A percentile compares a stretch with the other conserved stretches of the same genome.
Evolutionary conservation across 2,113 vertebrate genomes (phyloP).

Genomic region (Uropsilus gracilis): DNA sequence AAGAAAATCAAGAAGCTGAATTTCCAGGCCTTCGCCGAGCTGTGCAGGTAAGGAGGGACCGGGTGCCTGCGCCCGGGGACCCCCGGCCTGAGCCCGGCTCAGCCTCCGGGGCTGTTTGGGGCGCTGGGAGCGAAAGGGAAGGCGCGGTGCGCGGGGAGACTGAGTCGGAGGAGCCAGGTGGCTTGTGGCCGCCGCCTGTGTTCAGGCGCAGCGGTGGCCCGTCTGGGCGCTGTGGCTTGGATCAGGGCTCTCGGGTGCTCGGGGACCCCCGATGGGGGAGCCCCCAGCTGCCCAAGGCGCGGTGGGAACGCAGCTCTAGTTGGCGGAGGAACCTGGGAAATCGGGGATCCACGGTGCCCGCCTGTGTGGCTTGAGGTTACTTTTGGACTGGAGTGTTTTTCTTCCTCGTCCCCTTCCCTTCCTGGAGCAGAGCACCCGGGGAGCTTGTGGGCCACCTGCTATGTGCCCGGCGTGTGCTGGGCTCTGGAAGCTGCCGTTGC

Average conservation of each 20-base stretch:
- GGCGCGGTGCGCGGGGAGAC: background rate
- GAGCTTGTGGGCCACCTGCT: background rate
- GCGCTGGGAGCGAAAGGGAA: slow-evolving; percentile 11
- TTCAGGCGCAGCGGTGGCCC: background rate
- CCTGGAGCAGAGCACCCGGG: background rate
- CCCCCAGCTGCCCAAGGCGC: background rate
- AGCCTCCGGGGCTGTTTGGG: background rate
- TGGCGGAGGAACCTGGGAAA: background rate
- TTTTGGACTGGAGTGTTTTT: slow-evolving; percentile 10
- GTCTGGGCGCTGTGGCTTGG: slow-evolving; percentile 1
- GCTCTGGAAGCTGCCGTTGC: slow-evolving; percentile 55
- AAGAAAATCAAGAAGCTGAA: slow-evolving; percentile 99
- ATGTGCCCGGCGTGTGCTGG: background rate
- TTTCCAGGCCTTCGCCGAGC: slow-evolving; percentile 96
- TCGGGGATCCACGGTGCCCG: background rate
- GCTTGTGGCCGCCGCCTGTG: background rate
- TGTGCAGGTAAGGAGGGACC: slow-evolving; percentile 91
- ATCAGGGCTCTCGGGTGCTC: slow-evolving; percentile 59
- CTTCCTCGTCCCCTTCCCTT: background rate
- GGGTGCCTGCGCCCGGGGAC: background rate
- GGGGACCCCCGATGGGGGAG: background rate
- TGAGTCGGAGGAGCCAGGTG: slow-evolving; percentile 27
- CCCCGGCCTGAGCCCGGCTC: background rate
- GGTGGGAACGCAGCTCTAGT: background rate
- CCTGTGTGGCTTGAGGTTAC: slow-evolving; percentile 26